Evolutionary conservation across 2,113 vertebrate genomes (phyloP).

Genomic region (Canis aureus): DNA sequence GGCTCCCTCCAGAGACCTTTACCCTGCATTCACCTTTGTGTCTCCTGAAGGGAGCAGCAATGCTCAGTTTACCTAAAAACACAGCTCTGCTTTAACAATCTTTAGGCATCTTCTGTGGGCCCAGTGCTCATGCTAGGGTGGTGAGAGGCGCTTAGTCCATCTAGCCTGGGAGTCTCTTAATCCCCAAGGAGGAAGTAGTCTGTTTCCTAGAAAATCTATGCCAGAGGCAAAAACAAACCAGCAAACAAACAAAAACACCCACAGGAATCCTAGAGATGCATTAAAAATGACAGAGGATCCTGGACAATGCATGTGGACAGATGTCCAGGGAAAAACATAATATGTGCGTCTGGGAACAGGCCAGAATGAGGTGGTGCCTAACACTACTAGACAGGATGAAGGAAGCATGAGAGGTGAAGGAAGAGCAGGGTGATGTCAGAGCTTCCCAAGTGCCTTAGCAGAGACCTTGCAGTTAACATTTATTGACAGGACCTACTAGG

Average conservation of each 20-base stretch:
- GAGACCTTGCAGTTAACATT: neutral
- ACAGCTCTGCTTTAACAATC: neutral
- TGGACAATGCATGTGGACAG: neutral
- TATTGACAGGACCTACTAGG: constrained; percentile 37
- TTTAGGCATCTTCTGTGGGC: neutral
- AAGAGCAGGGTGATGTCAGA: neutral
- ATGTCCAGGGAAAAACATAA: neutral
- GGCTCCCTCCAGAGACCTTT: neutral
- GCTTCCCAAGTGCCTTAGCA: neutral
- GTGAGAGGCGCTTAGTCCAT: neutral
- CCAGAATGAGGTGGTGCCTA: neutral
- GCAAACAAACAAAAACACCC: neutral
- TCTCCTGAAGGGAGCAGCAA: neutral
- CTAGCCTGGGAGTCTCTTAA: neutral
- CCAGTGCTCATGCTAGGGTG: fast-evolving
- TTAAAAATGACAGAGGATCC: neutral
- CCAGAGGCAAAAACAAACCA: neutral
- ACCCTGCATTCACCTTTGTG: neutral
- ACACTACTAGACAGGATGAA: neutral
- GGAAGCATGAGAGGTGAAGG: neutral
- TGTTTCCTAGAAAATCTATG: constrained; percentile 10
- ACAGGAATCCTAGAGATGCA: neutral
- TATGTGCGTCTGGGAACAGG: neutral
- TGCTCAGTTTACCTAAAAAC: neutral
- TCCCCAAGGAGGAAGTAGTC: neutral